Evolutionary conservation across 1,140 invertebrate species (phyloP), one percentile per base, ranked within the genome.

Genomic region (Dreissena rostriformis): DNA sequence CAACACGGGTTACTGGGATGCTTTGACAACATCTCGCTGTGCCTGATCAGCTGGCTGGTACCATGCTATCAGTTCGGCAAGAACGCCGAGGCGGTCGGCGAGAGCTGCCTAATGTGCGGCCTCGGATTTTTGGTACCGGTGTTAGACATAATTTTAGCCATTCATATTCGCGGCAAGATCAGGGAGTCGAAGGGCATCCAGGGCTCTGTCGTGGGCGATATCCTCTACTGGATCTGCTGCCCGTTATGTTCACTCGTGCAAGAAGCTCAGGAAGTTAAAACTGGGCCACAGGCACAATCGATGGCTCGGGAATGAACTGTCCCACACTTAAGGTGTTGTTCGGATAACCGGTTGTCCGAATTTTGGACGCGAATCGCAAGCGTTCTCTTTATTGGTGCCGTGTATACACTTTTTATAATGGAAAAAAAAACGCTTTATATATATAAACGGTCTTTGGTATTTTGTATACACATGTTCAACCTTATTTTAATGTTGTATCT

Each of bases 51-150:
- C n/a, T 93, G 90, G 84, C 88, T 93, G 65, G 87, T 91, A 15
- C 92, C 92, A 12, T 93, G 92, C 68, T 92, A 92, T 83, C 88
- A 88, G 70, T 90, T 91, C 72, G 92, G 92, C 12, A 91, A 91
- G 79, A 92, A 93, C 84, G 91, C 92, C 17, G 92, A 93, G 71
- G 91, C 91, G 0, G 87, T 93, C 1, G 92, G 91, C 1, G 91
- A 93, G 51, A 86, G 82, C n/a, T 93, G 92, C 82, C 75, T 91
- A 22, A 66, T 91, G 5, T 93, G 91, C 75, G 92, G 92, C 0
- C 0, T 91, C 1, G 85, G 87, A 10, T 89, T 88, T 63, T 65
- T 92, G 14, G 72, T 91, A 19, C 91, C 92, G 28, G 71, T 88
- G 11, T 85, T 90, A 28, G 90, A 91, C 66, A 67, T 91, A 49